Evolutionary conservation across 2,113 vertebrate species (phyloP).

Genomic region (Heterocephalus glaber): DNA sequence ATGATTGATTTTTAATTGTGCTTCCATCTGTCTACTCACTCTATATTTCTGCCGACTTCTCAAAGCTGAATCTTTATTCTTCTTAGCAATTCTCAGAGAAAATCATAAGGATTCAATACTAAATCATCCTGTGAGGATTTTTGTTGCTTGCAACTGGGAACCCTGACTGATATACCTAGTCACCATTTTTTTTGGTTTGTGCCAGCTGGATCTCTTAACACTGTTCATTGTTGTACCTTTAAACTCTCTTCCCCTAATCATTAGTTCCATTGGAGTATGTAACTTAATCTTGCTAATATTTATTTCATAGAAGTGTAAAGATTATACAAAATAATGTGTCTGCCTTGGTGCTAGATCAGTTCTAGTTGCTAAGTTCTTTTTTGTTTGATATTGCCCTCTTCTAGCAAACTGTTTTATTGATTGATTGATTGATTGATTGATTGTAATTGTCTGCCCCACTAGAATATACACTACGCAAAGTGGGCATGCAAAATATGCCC

Average conservation of each 20-base stretch:
- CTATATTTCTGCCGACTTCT: not conserved
- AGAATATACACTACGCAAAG: not conserved
- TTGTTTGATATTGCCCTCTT: not conserved
- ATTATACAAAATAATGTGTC: not conserved
- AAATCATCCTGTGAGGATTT: not conserved
- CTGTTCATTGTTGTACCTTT: conserved; percentile 26
- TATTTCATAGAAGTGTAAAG: not conserved
- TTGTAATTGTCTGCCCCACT: not conserved
- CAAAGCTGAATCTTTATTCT: not conserved
- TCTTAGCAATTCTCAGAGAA: conserved; percentile 32
- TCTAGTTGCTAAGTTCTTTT: not conserved
- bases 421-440: not conserved
- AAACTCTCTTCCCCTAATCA: not conserved
- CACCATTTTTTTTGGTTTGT: conserved; percentile 23
- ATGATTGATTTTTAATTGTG: not conserved
- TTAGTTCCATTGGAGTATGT: conserved; percentile 35
- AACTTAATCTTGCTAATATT: conserved; percentile 20
- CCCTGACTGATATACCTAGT: not conserved
- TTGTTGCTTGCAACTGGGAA: not conserved
- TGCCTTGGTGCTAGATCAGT: not conserved
- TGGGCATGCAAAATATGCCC: no score
- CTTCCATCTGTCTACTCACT: not conserved
- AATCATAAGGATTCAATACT: not conserved
- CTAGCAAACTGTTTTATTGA: not conserved
- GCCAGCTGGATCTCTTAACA: not conserved